Conservation (phyloP, 2,797 vertebrate species). For the Notoglanidium macrostoma region DNA sequence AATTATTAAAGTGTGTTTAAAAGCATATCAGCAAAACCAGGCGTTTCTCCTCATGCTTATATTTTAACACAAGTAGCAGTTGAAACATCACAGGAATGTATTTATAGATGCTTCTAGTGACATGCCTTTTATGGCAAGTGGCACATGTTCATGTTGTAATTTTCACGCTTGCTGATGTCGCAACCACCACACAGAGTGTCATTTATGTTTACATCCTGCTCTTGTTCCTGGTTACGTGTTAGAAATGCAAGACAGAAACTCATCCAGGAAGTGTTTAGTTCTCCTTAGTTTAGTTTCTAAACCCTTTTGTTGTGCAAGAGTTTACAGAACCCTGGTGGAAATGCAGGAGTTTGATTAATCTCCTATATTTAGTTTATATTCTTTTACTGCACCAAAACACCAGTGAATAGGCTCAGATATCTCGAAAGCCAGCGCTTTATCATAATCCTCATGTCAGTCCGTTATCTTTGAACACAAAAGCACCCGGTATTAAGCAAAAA, state of each 20-base stretch:
- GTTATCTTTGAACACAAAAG: conserved; percentile 39
- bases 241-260: background rate
- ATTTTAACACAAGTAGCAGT: background rate
- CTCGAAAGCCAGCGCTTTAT: conserved; percentile 2
- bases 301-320: background rate
- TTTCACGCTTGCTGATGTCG: background rate
- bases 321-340: background rate
- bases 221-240: background rate
- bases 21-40: background rate
- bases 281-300: background rate
- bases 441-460: conserved; percentile 20
- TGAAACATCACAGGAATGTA: background rate
- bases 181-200: background rate
- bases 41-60: background rate
- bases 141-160: background rate
- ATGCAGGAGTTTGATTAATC: background rate
- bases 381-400: background rate
- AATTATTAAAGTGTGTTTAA: background rate
- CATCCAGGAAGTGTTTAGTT: background rate
- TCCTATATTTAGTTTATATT: conserved; percentile 9
- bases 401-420: conserved; percentile 17
- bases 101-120: background rate
- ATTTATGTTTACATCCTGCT: background rate
- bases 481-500: conserved; percentile 5
- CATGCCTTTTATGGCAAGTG: background rate